These are phyloP conservation scores for Lipotes vexillifer DNA, from an alignment of 2,113 vertebrate genomes.

Conservation along the genomic window DNA sequence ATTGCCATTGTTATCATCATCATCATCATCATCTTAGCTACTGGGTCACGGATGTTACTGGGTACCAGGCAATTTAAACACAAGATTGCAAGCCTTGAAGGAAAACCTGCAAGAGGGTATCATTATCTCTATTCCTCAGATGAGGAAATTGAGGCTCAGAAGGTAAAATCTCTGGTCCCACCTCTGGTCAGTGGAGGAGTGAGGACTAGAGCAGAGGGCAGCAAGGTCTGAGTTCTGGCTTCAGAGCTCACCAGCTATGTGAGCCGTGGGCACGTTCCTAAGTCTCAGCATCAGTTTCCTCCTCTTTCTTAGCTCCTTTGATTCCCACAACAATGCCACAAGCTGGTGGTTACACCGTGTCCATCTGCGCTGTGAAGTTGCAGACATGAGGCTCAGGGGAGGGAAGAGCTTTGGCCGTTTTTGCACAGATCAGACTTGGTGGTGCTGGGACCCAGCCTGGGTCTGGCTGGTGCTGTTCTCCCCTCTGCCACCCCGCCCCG, in stretches of 20 bases:
- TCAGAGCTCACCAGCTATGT: no score
- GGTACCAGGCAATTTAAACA: neutral
- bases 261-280: neutral
- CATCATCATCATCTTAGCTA: neutral
- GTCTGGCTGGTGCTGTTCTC: neutral
- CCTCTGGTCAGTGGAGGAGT: accelerated
- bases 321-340: neutral
- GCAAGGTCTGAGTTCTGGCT: neutral
- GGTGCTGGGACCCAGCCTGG: neutral
- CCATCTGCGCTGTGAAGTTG: neutral
- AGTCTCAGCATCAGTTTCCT: neutral
- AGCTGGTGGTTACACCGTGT: no score
- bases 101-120: neutral
- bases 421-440: neutral
- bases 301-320: neutral
- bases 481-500: neutral
- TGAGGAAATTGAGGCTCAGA: neutral
- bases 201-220: neutral
- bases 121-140: neutral
- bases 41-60: neutral
- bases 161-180: neutral
- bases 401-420: neutral
- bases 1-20: accelerated
- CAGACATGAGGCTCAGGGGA: neutral
- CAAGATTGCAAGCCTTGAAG: neutral